Evolutionary conservation across 2,113 vertebrate species (phyloP).

Genomic region (Paracanthobrama guichenoti): DNA sequence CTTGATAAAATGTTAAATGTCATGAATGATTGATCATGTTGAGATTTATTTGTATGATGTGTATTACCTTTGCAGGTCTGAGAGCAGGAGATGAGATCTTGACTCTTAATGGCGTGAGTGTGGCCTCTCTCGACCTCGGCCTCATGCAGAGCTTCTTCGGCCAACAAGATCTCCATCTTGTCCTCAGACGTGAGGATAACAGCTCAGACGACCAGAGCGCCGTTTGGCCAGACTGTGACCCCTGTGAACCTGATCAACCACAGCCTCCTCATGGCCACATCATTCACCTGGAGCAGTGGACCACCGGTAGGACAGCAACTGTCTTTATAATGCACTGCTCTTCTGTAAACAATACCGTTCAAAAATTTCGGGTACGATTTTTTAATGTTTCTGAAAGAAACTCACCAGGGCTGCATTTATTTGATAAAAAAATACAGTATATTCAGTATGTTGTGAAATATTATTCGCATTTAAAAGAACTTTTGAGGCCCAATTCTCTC

Average conservation of each 20-base stretch:
- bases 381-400: neutral
- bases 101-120: constrained; percentile 79
- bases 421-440: neutral
- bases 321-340: neutral
- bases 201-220: constrained; percentile 69
- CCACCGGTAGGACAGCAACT: constrained; percentile 41
- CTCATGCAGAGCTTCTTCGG: constrained; percentile 86
- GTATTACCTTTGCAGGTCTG: constrained; percentile 75
- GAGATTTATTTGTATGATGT: constrained; percentile 22
- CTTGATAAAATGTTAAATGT: neutral
- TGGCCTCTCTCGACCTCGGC: constrained; percentile 82
- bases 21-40: neutral
- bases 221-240: constrained; percentile 55
- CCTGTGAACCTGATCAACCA: constrained; percentile 62
- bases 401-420: neutral
- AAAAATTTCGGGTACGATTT: neutral
- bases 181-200: constrained; percentile 71
- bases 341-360: neutral
- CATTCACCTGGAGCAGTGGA: constrained; percentile 77
- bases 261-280: constrained; percentile 74
- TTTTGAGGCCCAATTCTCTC: too few relatives aligned
- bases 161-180: constrained; percentile 78
- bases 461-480: neutral
- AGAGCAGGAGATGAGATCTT: constrained; percentile 86
- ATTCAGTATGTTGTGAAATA: neutral